Base-by-base conservation (phyloP, 2,888 invertebrate species). In the Acronicta aceris region DNA sequence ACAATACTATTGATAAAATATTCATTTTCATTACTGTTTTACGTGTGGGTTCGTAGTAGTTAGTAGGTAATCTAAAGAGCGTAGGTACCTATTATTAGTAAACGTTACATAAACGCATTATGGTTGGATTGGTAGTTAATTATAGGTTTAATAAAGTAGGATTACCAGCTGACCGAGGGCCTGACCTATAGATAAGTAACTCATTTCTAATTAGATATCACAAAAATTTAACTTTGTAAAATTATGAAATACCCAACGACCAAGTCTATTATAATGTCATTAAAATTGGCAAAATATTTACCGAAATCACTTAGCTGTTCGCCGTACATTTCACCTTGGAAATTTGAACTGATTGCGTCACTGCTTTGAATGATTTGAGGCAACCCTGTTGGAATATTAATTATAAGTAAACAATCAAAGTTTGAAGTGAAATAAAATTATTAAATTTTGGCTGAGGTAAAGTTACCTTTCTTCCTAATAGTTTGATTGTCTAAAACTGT, bases 281-380 rank as follows among this genome's bases (percentile, higher is more conserved):
- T 56, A 53, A 63, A 61, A 54, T 59, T 54, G 17, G 42, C 58
- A 48, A 68, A 62, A 64, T 74, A 71, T 78, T 87, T 85, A 94
- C 94, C 94, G 76, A 90, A 93, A 74, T 90, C 92, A 78, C 90
- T 87, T 74, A 92, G 91, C 81, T 92, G 94, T 79, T 90, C 94
- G 55, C 90, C 93, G 70, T 89, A 94, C 66, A 86, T 88, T 83
- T 91, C 93, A 59, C 94, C 94, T 86, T 92, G 92, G 74, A 92
- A 93, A 78, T 93, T 93, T n/a, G 94, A 94, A 77, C 89, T 92
- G 75, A 93, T 82, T 53, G 92, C 94, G 60, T 92, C 90, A 75
- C 85, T 91, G 57, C 85, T 85, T 77, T 89, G 88, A 46, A 86
- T 71, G 40, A 87, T 82, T 81, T 89, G 89, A 63, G 87, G 83